phyloP scores from a whole-genome alignment of 2,797 vertebrate genomes.

The Sternotherus odoratus region DNA sequence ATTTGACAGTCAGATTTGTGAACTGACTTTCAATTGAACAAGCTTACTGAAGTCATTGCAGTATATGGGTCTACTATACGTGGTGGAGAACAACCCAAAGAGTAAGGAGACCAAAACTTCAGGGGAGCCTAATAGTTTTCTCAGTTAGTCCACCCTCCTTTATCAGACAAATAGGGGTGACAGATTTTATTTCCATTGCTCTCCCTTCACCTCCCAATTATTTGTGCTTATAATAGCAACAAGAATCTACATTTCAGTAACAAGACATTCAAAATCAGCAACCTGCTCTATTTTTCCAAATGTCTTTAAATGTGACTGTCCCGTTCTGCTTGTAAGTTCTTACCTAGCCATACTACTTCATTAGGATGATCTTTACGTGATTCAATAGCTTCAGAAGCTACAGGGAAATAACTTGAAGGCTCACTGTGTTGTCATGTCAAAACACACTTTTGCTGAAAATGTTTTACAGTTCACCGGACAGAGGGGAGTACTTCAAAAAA shows the following conservation, averaged over 20 bases:
- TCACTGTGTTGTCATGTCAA: not conserved
- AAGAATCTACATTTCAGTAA: accelerated
- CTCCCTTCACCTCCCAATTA: not conserved
- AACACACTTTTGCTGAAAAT: not conserved
- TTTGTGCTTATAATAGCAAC: not conserved
- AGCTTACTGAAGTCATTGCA: not conserved
- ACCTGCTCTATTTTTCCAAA: accelerated
- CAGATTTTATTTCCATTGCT: not conserved
- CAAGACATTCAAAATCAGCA: not conserved
- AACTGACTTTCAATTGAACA: not conserved
- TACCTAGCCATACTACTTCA: not conserved
- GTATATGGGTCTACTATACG: accelerated
- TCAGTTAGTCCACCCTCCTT: not conserved
- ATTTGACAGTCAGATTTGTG: accelerated
- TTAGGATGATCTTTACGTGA: not conserved
- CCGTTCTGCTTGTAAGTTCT: not conserved
- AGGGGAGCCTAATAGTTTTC: not conserved
- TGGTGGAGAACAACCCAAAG: not conserved
- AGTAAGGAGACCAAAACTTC: not conserved
- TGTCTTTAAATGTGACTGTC: not conserved
- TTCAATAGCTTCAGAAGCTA: not conserved
- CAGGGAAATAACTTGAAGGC: not conserved
- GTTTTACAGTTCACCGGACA: not conserved
- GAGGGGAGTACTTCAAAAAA: not conserved
- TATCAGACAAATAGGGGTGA: not conserved